Evolutionary conservation across 2,113 vertebrate genomes (phyloP), one percentile per base, ranked within the genome.

Genomic region (Rousettus leschenaultii): DNA sequence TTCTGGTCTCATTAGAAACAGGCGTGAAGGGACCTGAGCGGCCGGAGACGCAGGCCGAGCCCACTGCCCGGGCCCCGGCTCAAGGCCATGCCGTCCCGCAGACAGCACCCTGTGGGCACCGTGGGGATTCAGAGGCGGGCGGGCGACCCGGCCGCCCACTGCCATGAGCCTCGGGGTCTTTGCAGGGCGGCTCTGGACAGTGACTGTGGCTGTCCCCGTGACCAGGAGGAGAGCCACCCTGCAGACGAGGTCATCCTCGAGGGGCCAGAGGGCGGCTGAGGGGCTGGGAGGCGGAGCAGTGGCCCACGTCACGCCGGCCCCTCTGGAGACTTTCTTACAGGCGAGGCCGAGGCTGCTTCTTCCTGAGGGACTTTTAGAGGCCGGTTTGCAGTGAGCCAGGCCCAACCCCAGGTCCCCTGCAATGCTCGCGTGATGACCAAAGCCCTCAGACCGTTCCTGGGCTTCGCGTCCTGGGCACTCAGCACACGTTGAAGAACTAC

Each of bases 381-480:
- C 57, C 6, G 66, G 57, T 18, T 16, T 38, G 14, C 22, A 66
- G 12, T 6, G 2, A 65, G 79, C 51, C 12, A 5, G 2, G 6
- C 10, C 45, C 35, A 14, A 19, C 53, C n/a, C n/a, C 26, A 11
- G 40, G 12, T 8, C 2, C 45, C 26, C n/a, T 0, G 21, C 22
- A 65, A 35, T 0, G 5, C 1, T 0, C 6, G 6, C 16, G 1
- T 2, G 14, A 0, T 0, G 33, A 10, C 70, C 0, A 0, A 7
- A 7, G 1, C 38, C 65, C 16, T 33, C 7, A 6, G 28, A 0
- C 0, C 53, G 12, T 8, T 2, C 65, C 12, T 43, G 38, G 51
- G n/a, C 30, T 33, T 30, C 53, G 53, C n/a, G n/a, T 11, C 5
- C 11, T 4, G 83, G 65, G 55, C 21, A 21, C 59, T 19, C 0